phyloP scores from a whole-genome alignment of 2,113 vertebrate genomes.

The Typhlomys cinereus region DNA sequence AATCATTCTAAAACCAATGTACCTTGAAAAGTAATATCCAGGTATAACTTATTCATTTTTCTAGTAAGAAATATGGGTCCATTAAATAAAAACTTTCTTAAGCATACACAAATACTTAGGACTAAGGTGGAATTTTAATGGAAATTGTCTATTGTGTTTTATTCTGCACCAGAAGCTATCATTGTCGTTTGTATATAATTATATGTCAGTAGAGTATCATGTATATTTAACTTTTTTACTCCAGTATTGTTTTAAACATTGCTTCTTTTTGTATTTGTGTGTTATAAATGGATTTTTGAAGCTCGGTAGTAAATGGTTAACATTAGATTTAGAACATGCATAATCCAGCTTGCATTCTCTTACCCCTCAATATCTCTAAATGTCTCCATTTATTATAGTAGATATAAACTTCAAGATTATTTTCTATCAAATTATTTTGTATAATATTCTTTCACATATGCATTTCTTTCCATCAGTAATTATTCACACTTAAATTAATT shows the following conservation, averaged over 20 bases:
- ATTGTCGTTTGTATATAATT: background rate
- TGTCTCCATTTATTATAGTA: no score
- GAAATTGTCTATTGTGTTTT: background rate
- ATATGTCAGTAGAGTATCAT: background rate
- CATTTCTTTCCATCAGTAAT: no score
- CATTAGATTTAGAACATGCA: no score
- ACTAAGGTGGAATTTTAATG: background rate
- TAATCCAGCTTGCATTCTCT: no score
- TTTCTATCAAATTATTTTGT: no score
- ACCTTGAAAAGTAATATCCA: conserved; percentile 9
- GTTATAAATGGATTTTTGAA: no score
- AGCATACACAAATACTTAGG: background rate
- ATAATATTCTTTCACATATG: no score
- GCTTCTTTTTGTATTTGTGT: background rate
- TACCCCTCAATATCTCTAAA: no score
- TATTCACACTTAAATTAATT: no score
- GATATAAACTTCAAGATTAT: no score
- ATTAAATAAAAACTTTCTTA: background rate
- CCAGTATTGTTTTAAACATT: background rate
- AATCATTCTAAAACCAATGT: background rate
- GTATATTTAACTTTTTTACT: background rate
- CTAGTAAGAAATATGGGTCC: background rate
- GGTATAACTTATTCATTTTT: background rate
- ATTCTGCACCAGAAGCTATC: background rate
- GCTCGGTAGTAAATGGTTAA: no score